Evolutionary conservation across 1,140 invertebrate genomes (phyloP), one percentile per base, ranked within the genome.

Genomic region (Lethrus apterus): DNA sequence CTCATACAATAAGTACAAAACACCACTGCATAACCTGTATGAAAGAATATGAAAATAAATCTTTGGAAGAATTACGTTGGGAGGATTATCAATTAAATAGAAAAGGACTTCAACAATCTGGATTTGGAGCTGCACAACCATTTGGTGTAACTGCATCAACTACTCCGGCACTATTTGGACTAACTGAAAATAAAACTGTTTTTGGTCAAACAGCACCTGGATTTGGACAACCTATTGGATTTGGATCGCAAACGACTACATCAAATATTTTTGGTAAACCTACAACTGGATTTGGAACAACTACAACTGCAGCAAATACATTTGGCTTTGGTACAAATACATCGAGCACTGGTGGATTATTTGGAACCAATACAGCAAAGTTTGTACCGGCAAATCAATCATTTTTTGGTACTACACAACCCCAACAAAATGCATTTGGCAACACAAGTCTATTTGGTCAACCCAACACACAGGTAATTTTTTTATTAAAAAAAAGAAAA

Each of bases 21-120:
- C 91, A 96, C 67, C 89, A 95, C 64, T 96, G 92, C 63, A 98
- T 98, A 29, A 93, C 90, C 3, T 89, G 86, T 48, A 98, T 97
- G 94, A 95, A 97, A 71, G 93, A 98, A 61, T 98, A 98, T 70
- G 93, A 98, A 62, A 71, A 62, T 15, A 98, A 98, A 72, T 93
- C 89, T 1, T 67, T 98, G 17, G 93, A 97, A 69, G 94, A 98
- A 68, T 67, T 99, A 1, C 74, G 94, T 34, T 69, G 89, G 17
- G 94, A 98, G 69, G 95, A 99, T 72, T 98, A 98, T 70, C 65
- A 76, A 23, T 86, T 86, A 8, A 89, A 89, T 43, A 70, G 93
- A 8, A 97, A 96, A 74, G 89, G 89, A n/a, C n/a, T n/a, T n/a
- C 58, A 54, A 31, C 20, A 46, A 30, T 30, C 44, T 5, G 48